Evolutionary conservation across 2,888 invertebrate species (phyloP).

Genomic region (Drosophila demipolita): DNA sequence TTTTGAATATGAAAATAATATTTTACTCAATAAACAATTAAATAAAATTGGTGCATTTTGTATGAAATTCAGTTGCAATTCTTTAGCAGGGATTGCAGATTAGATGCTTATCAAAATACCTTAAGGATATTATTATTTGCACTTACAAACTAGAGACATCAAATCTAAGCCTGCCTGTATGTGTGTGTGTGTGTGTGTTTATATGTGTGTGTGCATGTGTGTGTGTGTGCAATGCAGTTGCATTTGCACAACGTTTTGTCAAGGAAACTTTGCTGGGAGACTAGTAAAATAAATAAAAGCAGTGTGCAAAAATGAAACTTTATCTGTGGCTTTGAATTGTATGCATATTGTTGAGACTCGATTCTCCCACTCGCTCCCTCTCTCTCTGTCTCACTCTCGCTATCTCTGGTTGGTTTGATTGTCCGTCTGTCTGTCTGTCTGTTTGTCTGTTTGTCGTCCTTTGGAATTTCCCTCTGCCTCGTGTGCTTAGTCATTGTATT

Average conservation of each 20-base stretch:
- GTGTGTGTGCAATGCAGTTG: constrained; percentile 38
- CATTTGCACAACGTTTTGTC: constrained; percentile 50
- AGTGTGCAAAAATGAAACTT: constrained; percentile 54
- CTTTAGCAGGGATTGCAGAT: constrained; percentile 19
- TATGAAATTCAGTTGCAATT: background rate
- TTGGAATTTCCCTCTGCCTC: constrained; percentile 34
- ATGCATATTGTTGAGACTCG: constrained; percentile 68
- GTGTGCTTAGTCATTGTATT: constrained; percentile 77
- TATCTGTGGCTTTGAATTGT: constrained; percentile 71
- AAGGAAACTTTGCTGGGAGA: constrained; percentile 46
- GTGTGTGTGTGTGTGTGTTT: background rate
- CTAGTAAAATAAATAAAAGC: constrained; percentile 12
- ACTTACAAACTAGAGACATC: constrained; percentile 22
- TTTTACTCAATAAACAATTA: background rate
- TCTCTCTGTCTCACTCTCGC: background rate
- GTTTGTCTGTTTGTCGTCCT: constrained; percentile 18
- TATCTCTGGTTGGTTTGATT: constrained; percentile 16
- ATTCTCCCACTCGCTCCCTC: constrained; percentile 14
- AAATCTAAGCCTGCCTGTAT: background rate
- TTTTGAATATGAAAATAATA: background rate
- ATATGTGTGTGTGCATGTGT: constrained; percentile 1
- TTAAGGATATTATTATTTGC: constrained; percentile 62
- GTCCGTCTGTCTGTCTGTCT: constrained; percentile 13
- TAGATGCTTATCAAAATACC: constrained; percentile 58
- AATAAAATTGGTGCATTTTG: background rate